Conservation (phyloP, 1,140 invertebrate species). For the Zaprionus gabonicus region DNA sequence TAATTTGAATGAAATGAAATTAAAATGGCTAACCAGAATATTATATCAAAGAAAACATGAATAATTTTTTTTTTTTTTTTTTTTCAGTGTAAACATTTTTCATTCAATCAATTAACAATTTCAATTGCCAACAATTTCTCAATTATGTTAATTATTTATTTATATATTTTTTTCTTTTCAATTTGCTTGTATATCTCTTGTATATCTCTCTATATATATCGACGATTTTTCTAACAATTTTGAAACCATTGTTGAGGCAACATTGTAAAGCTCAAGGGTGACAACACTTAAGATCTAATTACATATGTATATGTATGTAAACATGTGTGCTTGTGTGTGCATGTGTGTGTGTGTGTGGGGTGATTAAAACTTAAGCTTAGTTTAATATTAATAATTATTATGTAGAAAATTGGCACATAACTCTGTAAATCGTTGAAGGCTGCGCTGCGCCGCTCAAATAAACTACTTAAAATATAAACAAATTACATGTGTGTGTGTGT, state of each 20-base stretch:
- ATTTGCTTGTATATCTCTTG: conserved; percentile 1
- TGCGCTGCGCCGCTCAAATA: conserved; percentile 70
- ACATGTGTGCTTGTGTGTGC: conserved; percentile 5
- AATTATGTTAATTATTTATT: conserved; percentile 38
- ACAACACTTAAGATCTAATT: conserved; percentile 72
- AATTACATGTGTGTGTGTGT: conserved; percentile 25
- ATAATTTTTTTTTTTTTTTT: background rate
- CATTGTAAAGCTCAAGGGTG: conserved; percentile 82
- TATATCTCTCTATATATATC: background rate
- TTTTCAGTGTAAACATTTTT: conserved; percentile 13
- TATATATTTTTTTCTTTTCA: conserved; percentile 16
- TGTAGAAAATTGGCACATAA: conserved; percentile 79
- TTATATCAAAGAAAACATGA: conserved; percentile 14
- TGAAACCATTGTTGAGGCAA: conserved; percentile 82
- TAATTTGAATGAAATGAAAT: conserved; percentile 62
- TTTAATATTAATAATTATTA: conserved; percentile 44
- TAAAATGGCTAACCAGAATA: conserved; percentile 52
- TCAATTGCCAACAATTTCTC: conserved; percentile 58
- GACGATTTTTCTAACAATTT: conserved; percentile 47
- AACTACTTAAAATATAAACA: conserved; percentile 65
- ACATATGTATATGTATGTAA: conserved; percentile 22
- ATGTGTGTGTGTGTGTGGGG: conserved; percentile 1
- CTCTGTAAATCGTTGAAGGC: conserved; percentile 65
- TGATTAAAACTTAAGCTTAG: conserved; percentile 44
- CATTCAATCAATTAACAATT: conserved; percentile 58